These are phyloP conservation scores for Limnephilus rhombicus DNA, from an alignment of 2,888 invertebrate species.

Conservation along the genomic window DNA sequence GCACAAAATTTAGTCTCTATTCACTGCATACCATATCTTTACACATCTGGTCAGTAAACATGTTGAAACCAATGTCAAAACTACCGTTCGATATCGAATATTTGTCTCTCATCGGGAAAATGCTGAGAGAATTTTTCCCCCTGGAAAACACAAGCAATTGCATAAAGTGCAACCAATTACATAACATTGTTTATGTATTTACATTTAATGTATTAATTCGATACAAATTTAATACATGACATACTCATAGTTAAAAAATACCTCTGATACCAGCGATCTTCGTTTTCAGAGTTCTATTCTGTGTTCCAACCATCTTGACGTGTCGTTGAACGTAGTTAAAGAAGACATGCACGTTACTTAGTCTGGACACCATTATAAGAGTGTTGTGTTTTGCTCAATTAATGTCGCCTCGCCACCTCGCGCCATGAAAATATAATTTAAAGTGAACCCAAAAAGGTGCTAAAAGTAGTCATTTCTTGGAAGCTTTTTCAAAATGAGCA, in stretches of 20 bases:
- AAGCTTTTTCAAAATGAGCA: neutral
- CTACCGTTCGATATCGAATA: too few species aligned
- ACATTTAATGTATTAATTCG: too few species aligned
- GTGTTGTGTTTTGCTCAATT: neutral
- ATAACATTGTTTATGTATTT: too few species aligned
- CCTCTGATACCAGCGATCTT: neutral
- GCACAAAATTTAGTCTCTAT: too few species aligned
- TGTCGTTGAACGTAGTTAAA: neutral
- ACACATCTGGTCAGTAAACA: too few species aligned
- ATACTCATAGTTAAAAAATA: neutral
- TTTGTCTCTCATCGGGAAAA: too few species aligned
- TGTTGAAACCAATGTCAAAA: too few species aligned
- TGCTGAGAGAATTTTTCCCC: too few species aligned
- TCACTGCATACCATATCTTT: too few species aligned
- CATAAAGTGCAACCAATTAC: too few species aligned
- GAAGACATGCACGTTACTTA: neutral
- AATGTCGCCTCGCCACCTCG: neutral
- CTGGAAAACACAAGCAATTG: too few species aligned
- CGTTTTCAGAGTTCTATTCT: neutral
- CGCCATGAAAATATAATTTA: neutral
- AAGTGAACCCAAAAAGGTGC: neutral
- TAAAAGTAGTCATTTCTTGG: neutral
- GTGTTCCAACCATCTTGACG: neutral
- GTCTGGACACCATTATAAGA: neutral
- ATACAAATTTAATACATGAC: too few species aligned